Evolutionary conservation across 2,113 vertebrate species (phyloP).

Genomic region (Pungitius pungitius): DNA sequence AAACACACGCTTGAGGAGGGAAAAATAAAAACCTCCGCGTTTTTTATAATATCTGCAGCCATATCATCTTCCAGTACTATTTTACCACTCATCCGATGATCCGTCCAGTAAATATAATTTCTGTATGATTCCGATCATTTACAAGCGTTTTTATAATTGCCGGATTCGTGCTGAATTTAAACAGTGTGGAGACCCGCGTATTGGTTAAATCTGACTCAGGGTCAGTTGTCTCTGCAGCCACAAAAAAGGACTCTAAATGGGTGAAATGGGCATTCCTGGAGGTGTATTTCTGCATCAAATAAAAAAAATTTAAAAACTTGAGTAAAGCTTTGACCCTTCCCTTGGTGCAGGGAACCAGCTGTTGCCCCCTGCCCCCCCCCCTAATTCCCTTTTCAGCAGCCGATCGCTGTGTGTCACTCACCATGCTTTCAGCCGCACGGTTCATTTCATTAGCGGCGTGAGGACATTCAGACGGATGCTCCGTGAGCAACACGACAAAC

Average conservation of each 20-base stretch:
- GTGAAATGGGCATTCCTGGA: not conserved
- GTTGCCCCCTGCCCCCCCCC: too few relatives aligned
- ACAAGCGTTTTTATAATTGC: too few relatives aligned
- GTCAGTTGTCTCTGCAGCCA: too few relatives aligned
- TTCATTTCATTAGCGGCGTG: not conserved
- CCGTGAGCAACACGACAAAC: constrained; percentile 32
- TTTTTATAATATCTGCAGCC: not conserved
- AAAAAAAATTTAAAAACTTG: not conserved
- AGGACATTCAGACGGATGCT: not conserved
- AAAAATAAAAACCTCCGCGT: not conserved
- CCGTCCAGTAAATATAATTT: too few relatives aligned
- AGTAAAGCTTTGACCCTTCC: constrained; percentile 18
- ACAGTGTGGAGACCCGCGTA: too few relatives aligned
- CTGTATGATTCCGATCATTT: too few relatives aligned
- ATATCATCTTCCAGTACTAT: not conserved
- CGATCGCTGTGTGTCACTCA: constrained; percentile 25
- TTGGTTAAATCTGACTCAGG: too few relatives aligned
- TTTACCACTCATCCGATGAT: not conserved
- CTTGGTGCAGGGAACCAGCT: constrained; percentile 43
- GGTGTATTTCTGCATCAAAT: not conserved
- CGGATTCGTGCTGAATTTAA: too few relatives aligned
- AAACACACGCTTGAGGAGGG: too few relatives aligned
- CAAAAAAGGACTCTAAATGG: not conserved
- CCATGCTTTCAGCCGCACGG: constrained; percentile 8
- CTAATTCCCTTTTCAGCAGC: constrained; percentile 22